Evolutionary conservation across 37 sponge, comb jelly and placozoan genomes (phyloP).

Genomic region (Sycon ciliatum): DNA sequence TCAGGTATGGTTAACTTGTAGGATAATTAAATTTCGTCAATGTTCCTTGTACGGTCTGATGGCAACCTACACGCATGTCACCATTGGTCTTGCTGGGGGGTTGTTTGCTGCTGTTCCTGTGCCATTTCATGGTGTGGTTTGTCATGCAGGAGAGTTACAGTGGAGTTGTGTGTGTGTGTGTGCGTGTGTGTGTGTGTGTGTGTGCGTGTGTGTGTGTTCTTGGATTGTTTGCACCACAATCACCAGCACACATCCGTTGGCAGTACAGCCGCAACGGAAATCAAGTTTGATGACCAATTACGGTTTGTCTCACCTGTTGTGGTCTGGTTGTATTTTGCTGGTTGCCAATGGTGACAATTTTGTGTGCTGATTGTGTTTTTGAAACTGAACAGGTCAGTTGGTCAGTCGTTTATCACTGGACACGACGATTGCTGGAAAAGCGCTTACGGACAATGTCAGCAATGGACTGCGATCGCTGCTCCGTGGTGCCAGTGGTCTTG

Average conservation of each 20-base stretch:
- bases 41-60: no score
- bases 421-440: constrained; percentile 28
- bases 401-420: constrained; percentile 13
- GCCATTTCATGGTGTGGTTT: background rate
- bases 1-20: no score
- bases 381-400: constrained; percentile 13
- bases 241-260: background rate
- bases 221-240: background rate
- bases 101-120: background rate
- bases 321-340: background rate
- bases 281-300: background rate
- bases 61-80: no score
- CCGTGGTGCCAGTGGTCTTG: constrained; percentile 15
- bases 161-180: constrained; percentile 8
- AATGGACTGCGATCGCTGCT: constrained; percentile 32
- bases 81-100: background rate
- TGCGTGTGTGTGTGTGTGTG: constrained; percentile 20
- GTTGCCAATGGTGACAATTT: no score
- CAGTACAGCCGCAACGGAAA: background rate
- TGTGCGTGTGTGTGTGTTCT: constrained; percentile 16
- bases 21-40: no score
- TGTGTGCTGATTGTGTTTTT: no score
- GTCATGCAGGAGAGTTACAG: background rate
- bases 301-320: constrained; percentile 13
- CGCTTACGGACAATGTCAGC: constrained; percentile 32